These are phyloP conservation scores for Cyclophora punctaria DNA, from an alignment of 2,888 invertebrate species.

Conservation along the genomic window DNA sequence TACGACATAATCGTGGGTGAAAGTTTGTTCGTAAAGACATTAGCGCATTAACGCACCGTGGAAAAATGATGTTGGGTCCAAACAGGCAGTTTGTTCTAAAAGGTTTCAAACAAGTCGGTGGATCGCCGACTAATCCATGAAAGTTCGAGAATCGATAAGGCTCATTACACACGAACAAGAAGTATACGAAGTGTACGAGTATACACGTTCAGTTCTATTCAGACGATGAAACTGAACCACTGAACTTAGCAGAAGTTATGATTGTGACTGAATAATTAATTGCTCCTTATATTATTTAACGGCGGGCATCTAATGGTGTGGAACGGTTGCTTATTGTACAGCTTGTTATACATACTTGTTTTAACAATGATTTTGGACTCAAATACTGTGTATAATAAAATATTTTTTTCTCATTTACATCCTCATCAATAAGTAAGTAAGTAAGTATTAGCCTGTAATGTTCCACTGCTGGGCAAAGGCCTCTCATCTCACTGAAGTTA, in stretches of 20 bases:
- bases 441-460: too few species aligned
- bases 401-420: too few species aligned
- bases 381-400: too few species aligned
- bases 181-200: not conserved
- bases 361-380: too few species aligned
- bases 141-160: constrained; percentile 24
- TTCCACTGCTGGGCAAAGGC: too few species aligned
- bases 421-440: too few species aligned
- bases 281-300: too few species aligned
- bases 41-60: constrained; percentile 24
- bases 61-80: constrained; percentile 18
- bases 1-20: constrained; percentile 13
- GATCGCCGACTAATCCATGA: constrained; percentile 24
- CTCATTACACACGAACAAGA: constrained; percentile 23
- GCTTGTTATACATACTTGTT: too few species aligned
- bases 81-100: constrained; percentile 13
- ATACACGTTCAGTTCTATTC: constrained; percentile 5
- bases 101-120: constrained; percentile 11
- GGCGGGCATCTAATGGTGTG: not conserved
- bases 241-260: not conserved
- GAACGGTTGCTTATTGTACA: too few species aligned
- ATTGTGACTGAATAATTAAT: too few species aligned
- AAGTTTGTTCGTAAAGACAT: constrained; percentile 18
- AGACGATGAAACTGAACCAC: not conserved
- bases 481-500: too few species aligned